A percentile compares a stretch with the other conserved stretches of the same genome.
phyloP scores from a whole-genome alignment of 2,888 invertebrate genomes.

The Linnaemya tessellans region DNA sequence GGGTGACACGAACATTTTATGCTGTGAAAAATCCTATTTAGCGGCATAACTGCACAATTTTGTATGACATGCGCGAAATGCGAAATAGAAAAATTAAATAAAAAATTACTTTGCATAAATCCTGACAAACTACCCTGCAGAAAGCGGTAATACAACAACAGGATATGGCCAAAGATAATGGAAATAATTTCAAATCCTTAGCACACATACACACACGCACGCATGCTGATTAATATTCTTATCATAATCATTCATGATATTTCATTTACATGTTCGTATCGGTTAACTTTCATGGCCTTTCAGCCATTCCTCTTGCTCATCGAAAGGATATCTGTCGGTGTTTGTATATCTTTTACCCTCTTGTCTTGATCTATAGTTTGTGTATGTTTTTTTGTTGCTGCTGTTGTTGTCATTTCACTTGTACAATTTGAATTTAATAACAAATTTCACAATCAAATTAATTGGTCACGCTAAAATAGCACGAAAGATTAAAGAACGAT shows the following conservation, averaged over 20 bases:
- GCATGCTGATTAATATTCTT: constrained; percentile 80
- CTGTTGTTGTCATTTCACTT: constrained; percentile 72
- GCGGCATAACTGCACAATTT: constrained; percentile 41
- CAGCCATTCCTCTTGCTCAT: neutral
- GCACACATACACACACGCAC: neutral
- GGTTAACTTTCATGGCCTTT: constrained; percentile 37
- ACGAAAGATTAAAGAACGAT: constrained; percentile 49
- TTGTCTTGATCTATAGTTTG: constrained; percentile 30
- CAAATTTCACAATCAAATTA: constrained; percentile 83
- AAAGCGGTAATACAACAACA: constrained; percentile 13
- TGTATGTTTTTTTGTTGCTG: constrained; percentile 58
- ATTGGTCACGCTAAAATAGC: constrained; percentile 82
- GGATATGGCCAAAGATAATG: constrained; percentile 15
- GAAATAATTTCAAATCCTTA: constrained; percentile 39
- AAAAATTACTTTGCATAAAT: constrained; percentile 64
- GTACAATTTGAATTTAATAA: constrained; percentile 82
- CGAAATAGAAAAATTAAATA: constrained; percentile 40
- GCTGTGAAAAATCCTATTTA: constrained; percentile 40
- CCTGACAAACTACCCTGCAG: constrained; percentile 56
- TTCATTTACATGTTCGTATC: constrained; percentile 70
- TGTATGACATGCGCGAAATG: constrained; percentile 67
- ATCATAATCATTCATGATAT: constrained; percentile 76
- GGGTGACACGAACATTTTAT: constrained; percentile 53
- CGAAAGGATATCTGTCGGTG: constrained; percentile 38
- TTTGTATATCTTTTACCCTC: constrained; percentile 26